Percentiles rank a stretch among this genome's conserved stretches.
These are phyloP conservation scores for Limnodromus scolopaceus DNA, from an alignment of 2,797 vertebrate species.

Conservation along the genomic window DNA sequence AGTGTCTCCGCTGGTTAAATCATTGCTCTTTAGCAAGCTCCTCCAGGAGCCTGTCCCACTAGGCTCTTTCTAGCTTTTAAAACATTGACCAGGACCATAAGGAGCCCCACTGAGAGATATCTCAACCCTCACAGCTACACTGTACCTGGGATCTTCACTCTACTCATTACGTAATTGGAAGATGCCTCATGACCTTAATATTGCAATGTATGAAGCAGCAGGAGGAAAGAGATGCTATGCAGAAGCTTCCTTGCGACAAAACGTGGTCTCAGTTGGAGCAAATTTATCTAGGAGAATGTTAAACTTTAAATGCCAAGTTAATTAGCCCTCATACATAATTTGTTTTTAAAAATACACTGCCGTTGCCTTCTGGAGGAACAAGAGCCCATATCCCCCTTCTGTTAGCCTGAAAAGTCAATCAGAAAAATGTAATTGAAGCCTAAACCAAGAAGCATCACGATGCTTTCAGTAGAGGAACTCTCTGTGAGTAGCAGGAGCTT, in stretches of 20 bases:
- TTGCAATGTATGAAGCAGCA: not conserved
- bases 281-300: conserved; percentile 17
- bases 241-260: not conserved
- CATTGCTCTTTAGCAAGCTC: not conserved
- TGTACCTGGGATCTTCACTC: not conserved
- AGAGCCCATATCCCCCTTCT: not conserved
- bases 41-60: not conserved
- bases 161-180: not conserved
- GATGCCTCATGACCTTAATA: not conserved
- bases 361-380: not conserved
- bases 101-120: not conserved
- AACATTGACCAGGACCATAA: not conserved
- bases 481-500: not conserved
- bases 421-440: not conserved
- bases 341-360: conserved; percentile 28
- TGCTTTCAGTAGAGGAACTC: not conserved
- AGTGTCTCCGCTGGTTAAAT: not conserved
- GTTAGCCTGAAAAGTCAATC: not conserved
- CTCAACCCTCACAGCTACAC: not conserved
- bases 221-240: not conserved
- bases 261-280: not conserved
- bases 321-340: conserved; percentile 36
- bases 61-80: not conserved
- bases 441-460: not conserved
- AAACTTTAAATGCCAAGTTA: conserved; percentile 63